These are phyloP conservation scores for Apis laboriosa DNA, from an alignment of 1,140 invertebrate species.

Conservation along the genomic window DNA sequence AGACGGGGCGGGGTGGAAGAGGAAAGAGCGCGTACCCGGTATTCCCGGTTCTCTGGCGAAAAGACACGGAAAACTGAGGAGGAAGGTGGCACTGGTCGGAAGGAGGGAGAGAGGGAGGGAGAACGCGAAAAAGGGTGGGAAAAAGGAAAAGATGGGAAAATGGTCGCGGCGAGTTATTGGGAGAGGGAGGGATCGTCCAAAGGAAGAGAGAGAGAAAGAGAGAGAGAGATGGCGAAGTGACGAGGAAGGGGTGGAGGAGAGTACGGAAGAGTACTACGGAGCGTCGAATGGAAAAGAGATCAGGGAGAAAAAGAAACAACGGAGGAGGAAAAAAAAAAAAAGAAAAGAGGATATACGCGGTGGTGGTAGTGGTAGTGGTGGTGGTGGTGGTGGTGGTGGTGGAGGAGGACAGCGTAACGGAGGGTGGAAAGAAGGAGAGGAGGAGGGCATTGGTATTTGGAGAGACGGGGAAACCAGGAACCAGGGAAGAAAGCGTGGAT, in stretches of 20 bases:
- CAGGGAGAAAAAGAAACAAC: constrained; percentile 43
- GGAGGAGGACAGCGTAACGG: constrained; percentile 32
- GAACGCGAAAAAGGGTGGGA: background rate
- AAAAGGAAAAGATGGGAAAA: constrained; percentile 28
- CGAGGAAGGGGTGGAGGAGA: background rate
- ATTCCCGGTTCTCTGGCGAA: constrained; percentile 29
- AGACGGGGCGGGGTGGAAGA: constrained; percentile 2
- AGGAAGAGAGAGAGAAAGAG: background rate
- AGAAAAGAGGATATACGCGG: constrained; percentile 39
- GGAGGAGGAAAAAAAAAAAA: constrained; percentile 32
- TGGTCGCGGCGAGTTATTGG: constrained; percentile 11
- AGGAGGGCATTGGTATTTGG: constrained; percentile 60
- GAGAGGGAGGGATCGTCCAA: background rate
- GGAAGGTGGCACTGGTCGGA: constrained; percentile 39
- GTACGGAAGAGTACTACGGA: constrained; percentile 30
- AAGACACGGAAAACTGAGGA: constrained; percentile 53
- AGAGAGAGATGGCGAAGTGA: background rate
- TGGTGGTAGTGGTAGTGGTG: no score
- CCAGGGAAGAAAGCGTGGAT: constrained; percentile 13
- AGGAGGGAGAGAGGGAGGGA: constrained; percentile 25
- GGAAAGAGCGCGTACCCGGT: background rate
- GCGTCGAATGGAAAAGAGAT: constrained; percentile 55
- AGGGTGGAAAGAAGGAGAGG: constrained; percentile 19
- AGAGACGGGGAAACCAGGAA: constrained; percentile 48
- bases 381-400: constrained; percentile 19